Evolutionary conservation across 2,888 invertebrate species (phyloP).

Genomic region (Augochlorella aurata): DNA sequence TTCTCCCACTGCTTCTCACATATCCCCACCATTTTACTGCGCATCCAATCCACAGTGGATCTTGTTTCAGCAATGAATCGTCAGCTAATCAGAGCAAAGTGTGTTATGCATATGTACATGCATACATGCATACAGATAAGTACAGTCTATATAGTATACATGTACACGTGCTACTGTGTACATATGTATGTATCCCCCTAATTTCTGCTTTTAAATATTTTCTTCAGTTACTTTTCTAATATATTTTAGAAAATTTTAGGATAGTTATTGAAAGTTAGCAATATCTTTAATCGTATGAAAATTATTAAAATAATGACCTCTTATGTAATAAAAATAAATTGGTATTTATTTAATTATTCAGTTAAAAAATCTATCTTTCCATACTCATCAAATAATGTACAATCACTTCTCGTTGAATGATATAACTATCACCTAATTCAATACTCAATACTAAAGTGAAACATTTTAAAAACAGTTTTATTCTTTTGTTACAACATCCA

Average conservation of each 20-base stretch:
- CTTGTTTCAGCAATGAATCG: no score
- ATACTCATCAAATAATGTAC: neutral
- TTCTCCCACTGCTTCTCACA: no score
- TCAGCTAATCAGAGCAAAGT: no score
- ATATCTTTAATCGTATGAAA: neutral
- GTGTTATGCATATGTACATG: neutral
- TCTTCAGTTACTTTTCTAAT: neutral
- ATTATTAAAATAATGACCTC: neutral
- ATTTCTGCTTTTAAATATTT: neutral
- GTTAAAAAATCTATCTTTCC: neutral
- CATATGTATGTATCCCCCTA: neutral
- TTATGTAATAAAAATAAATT: neutral
- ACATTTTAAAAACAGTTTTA: constrained; percentile 34
- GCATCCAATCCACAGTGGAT: no score
- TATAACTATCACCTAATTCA: neutral
- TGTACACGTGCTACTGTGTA: neutral
- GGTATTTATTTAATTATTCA: neutral
- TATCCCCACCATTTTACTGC: no score
- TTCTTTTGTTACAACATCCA: constrained; percentile 85
- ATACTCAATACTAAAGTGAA: constrained; percentile 1
- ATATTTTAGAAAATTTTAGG: neutral
- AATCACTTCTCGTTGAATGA: neutral
- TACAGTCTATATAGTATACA: no score
- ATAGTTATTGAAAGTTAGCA: neutral
- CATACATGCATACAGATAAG: neutral